These are phyloP conservation scores for Varanus komodoensis DNA, from an alignment of 2,113 vertebrate species.

Conservation along the genomic window DNA sequence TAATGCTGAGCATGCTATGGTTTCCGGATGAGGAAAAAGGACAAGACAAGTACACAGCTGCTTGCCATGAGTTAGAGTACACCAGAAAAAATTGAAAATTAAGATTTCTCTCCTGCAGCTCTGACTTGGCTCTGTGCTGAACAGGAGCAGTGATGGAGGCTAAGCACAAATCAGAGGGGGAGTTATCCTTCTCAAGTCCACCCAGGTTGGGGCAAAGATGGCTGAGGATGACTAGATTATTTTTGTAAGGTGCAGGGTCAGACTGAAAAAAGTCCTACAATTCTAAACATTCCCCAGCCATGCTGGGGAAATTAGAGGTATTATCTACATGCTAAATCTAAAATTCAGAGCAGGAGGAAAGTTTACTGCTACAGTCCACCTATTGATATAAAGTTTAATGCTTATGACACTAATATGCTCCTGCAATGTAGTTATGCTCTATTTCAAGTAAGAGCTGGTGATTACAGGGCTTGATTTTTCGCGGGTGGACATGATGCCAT, in stretches of 20 bases:
- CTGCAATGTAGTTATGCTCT: neutral
- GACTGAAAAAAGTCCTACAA: neutral
- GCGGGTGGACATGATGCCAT: neutral
- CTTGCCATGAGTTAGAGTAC: neutral
- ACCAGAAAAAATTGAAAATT: neutral
- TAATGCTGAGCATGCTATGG: neutral
- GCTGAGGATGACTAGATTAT: neutral
- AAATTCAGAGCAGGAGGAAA: neutral
- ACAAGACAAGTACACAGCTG: neutral
- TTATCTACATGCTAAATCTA: neutral
- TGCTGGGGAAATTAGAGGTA: too few species aligned
- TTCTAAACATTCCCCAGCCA: too few species aligned
- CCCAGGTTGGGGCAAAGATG: neutral
- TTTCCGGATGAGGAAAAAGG: fast-evolving
- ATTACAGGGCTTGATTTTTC: neutral
- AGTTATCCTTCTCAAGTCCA: neutral
- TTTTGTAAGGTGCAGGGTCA: neutral
- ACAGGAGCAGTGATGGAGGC: neutral
- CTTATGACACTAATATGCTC: neutral
- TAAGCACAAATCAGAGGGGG: neutral
- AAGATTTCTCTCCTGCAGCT: neutral
- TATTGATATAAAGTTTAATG: neutral
- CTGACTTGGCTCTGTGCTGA: neutral
- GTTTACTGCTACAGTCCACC: neutral
- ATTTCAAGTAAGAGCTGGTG: neutral